Evolutionary conservation across 2,113 vertebrate species (phyloP), one percentile per base, ranked within the genome.

Genomic region (Rissa tridactyla): DNA sequence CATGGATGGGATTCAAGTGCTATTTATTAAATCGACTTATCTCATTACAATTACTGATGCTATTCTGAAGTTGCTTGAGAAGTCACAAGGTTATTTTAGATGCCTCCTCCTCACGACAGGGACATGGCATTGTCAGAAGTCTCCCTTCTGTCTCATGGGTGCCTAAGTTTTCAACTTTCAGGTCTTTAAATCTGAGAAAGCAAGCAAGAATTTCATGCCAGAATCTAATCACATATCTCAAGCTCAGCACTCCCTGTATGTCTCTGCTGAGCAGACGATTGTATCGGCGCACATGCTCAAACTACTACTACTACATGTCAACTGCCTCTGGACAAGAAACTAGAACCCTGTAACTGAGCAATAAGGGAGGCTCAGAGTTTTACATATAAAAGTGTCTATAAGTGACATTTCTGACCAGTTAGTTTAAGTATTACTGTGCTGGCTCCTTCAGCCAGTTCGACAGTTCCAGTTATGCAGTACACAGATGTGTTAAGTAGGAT

Each of bases 401-500:
- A 54, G 44, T 40, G 9, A 46, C 19, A 6, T 27, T 92, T 92
- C 46, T 70, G 81, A 55, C 26, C 27, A 40, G 42, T 19, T 11
- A 29, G 29, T 19, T 36, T 64, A 72, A 47, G 19, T 4, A 18
- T 15, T n/a, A 16, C 54, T 7, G 18, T 1, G 18, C 21, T 30
- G 36, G 9, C 21, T 89, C 23, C 52, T 75, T 46, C 69, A 70
- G 54, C 40, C 10, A 3, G 36, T 36, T 27, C 2, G 23, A 13
- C 54, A 52, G 19, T 6, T 51, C 26, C 22, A 8, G n/a, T 32
- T 34, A 29, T 0, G 1, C 26, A 20, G 60, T 15, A 32, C 54
- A 5, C 0, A 34, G 47, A 38, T 0, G 1, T 2, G 1, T 11
- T 10, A 69, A 27, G 62, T 0, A 64, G 46, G 38, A 72, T 14